These are phyloP conservation scores for Cheilosia vernalis DNA, from an alignment of 2,888 invertebrate species.

Conservation along the genomic window DNA sequence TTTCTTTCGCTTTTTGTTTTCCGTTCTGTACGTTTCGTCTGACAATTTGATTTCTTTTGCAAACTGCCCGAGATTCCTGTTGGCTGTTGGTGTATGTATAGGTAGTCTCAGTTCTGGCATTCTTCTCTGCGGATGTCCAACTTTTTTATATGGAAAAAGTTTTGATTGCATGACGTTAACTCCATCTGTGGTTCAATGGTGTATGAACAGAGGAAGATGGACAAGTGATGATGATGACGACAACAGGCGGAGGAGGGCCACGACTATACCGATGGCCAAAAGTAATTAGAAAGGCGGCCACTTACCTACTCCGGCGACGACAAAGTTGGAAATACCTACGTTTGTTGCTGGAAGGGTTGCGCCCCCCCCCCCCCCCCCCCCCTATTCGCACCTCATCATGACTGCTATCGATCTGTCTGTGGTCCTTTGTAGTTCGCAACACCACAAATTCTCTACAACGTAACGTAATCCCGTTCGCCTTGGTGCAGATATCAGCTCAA, in stretches of 20 bases:
- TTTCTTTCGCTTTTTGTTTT: constrained; percentile 29
- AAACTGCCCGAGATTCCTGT: constrained; percentile 57
- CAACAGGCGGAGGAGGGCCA: constrained; percentile 21
- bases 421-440: too few species aligned
- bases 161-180: constrained; percentile 74
- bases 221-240: constrained; percentile 67
- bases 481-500: neutral
- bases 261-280: constrained; percentile 67
- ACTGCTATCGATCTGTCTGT: neutral
- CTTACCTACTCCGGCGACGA: constrained; percentile 31
- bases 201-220: constrained; percentile 69
- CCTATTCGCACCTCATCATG: constrained; percentile 31
- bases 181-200: constrained; percentile 74
- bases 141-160: constrained; percentile 74
- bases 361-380: too few species aligned
- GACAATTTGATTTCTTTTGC: constrained; percentile 71
- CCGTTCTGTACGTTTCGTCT: constrained; percentile 31
- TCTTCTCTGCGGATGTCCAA: constrained; percentile 57
- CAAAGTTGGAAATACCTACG: constrained; percentile 67
- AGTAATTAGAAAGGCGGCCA: constrained; percentile 68
- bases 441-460: neutral
- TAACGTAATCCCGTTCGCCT: neutral
- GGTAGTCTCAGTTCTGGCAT: neutral
- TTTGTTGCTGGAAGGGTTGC: constrained; percentile 31
- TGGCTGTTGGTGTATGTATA: neutral